Evolutionary conservation across 2,888 invertebrate species (phyloP), one percentile per base, ranked within the genome.

Genomic region (Limenitis camilla): DNA sequence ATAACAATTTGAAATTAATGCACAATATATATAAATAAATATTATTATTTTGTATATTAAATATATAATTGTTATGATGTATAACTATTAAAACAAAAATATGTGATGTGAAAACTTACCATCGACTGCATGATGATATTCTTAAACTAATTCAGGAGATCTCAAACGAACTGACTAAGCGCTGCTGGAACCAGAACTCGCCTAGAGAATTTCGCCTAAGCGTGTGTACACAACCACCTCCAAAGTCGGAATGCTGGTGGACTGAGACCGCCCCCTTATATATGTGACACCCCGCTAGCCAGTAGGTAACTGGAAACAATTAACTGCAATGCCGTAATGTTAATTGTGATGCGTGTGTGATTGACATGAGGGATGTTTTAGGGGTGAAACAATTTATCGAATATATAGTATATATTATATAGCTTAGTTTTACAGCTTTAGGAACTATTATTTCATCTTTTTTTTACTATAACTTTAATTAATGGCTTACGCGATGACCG

Each of bases 121-220:
- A 86, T 71, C 78, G 85, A 85, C 83, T 86, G 84, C 86, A 87
- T 87, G 86, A 87, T 85, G 82, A 76, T 72, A 75, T 71, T 76
- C 67, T 78, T 69, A 74, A 75, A 65, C 72, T 79, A 79, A 69
- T 60, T 76, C 62, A 67, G 68, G 86, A 86, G 86, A 87, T 87
- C 86, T 84, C 84, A 87, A 87, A 87, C 86, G 85, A 87, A 87
- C 87, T 87, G 78, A 72, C 81, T 74, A 77, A 77, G 81, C 87
- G 87, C 87, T 87, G 81, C 87, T 86, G 85, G 39, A 57, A 57
- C 69, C 86, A 86, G 86, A 78, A 87, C 84, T 87, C 87, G 87
- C 85, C 75, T 78, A 78, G 84, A 77, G 79, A 87, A 69, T 87
- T 86, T 81, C 87, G 86, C 75, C 87, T 87, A 87, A 86, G 86